Conservation (phyloP, 2,113 vertebrate genomes). For the Albula goreensis region DNA sequence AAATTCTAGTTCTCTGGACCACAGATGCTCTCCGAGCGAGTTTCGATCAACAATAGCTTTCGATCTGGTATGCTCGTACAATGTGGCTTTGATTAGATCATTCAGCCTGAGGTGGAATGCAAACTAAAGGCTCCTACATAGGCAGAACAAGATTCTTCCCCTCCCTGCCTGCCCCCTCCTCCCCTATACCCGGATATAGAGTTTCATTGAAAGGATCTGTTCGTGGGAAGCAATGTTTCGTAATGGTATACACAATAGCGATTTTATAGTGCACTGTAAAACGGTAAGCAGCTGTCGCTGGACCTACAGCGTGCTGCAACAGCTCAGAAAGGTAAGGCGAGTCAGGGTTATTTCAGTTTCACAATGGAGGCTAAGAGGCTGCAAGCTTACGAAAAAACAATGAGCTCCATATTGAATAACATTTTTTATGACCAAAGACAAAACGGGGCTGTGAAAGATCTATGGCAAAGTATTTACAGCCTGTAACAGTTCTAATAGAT, state of each 20-base stretch:
- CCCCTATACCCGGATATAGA: not conserved
- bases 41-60: not conserved
- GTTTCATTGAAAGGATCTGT: conserved; percentile 2
- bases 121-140: conserved; percentile 16
- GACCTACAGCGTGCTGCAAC: not conserved
- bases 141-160: not conserved
- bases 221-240: conserved; percentile 21
- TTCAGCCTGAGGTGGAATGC: conserved; percentile 11
- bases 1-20: conserved; percentile 1
- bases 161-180: not conserved
- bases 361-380: no score
- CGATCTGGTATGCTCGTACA: not conserved
- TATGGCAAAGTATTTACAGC: no score
- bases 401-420: no score
- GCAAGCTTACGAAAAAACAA: no score
- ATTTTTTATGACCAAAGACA: no score
- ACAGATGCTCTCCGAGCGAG: not conserved
- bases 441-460: no score
- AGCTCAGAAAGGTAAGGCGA: not conserved
- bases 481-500: no score
- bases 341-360: not conserved
- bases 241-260: conserved; percentile 2
- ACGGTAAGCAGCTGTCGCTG: conserved; percentile 6
- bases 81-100: conserved; percentile 18
- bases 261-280: not conserved